Conservation (phyloP, 2,113 vertebrate species). For the Tamias sibiricus region DNA sequence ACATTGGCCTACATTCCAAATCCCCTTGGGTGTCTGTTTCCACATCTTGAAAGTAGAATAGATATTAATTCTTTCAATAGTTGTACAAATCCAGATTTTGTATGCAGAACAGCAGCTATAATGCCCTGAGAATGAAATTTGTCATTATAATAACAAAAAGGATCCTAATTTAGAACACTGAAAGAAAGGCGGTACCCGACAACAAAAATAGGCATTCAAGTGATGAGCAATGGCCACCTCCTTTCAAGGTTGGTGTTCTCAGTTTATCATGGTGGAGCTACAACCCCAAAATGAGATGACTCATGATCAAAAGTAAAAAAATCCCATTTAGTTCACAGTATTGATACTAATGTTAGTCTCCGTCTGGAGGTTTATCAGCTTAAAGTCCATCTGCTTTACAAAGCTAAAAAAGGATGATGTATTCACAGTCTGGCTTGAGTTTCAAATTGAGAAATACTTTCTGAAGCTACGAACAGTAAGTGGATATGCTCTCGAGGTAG, state of each 20-base stretch:
- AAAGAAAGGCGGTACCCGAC: not conserved
- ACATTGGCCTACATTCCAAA: not conserved
- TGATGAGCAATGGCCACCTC: not conserved
- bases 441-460: constrained; percentile 71
- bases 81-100: not conserved
- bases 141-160: constrained; percentile 14
- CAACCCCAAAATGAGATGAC: constrained; percentile 49
- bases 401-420: constrained; percentile 54
- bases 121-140: not conserved
- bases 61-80: not conserved
- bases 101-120: not conserved
- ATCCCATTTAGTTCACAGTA: constrained; percentile 68
- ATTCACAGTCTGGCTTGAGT: constrained; percentile 61
- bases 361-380: constrained; percentile 65
- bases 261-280: not conserved
- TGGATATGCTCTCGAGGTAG: constrained; percentile 66
- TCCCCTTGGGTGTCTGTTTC: not conserved
- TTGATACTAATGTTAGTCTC: constrained; percentile 71
- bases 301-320: constrained; percentile 63
- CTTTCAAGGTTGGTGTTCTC: constrained; percentile 36
- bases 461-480: constrained; percentile 65
- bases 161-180: not conserved
- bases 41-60: not conserved
- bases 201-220: not conserved
- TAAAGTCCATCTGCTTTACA: constrained; percentile 74